Evolutionary conservation across 2,113 vertebrate genomes (phyloP).

Genomic region (Perognathus longimembris): DNA sequence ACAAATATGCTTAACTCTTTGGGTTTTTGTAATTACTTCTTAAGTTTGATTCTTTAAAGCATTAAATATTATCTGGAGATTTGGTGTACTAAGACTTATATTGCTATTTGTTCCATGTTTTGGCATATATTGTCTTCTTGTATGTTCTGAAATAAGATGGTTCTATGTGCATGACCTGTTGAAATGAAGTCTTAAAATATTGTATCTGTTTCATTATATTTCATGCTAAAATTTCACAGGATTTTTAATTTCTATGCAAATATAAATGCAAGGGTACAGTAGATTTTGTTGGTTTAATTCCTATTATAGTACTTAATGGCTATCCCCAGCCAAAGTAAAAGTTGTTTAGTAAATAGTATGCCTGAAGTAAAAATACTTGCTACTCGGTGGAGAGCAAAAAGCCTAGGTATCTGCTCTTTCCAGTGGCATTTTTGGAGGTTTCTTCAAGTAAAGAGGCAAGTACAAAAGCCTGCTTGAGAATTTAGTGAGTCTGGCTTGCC

Average conservation of each 20-base stretch:
- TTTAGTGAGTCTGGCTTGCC: neutral
- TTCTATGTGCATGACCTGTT: neutral
- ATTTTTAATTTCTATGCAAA: neutral
- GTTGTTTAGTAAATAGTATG: no score
- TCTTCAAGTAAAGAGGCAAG: neutral
- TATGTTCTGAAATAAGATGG: neutral
- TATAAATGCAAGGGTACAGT: neutral
- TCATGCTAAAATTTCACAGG: neutral
- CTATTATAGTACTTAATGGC: no score
- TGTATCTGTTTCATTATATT: neutral
- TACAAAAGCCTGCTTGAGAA: no score
- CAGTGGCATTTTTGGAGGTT: neutral
- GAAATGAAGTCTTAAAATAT: neutral
- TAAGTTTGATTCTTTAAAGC: rapidly evolving
- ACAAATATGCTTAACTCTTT: neutral
- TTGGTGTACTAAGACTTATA: neutral
- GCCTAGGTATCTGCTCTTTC: no score
- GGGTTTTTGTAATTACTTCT: neutral
- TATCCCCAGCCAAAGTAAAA: neutral
- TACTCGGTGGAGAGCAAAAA: neutral
- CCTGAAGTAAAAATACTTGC: neutral
- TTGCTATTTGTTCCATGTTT: rapidly evolving
- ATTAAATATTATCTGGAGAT: neutral
- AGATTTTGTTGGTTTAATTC: neutral
- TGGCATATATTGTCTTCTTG: no score